Conservation (phyloP, 1,140 invertebrate species). For the Luehdorfia chinensis region DNA sequence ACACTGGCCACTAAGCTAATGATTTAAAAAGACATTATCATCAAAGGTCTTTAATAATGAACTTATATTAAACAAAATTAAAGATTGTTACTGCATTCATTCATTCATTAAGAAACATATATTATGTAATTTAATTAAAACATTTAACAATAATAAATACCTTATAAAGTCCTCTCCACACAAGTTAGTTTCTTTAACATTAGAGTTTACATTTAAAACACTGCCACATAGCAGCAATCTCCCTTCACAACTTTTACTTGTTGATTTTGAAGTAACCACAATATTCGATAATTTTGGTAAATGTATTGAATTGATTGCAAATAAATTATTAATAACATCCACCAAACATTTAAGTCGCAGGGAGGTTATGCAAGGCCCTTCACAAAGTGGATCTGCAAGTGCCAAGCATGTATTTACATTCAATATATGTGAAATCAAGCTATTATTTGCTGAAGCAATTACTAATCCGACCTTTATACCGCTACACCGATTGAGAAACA, state of each 20-base stretch:
- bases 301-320: conserved; percentile 33
- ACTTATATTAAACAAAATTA: no score
- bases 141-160: no score
- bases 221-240: conserved; percentile 65
- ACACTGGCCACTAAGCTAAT: no score
- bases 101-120: no score
- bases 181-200: conserved; percentile 63
- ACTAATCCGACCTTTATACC: conserved; percentile 41
- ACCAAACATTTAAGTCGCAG: conserved; percentile 54
- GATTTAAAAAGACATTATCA: no score
- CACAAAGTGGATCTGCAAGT: conserved; percentile 35
- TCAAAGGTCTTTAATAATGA: no score
- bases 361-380: conserved; percentile 41
- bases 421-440: conserved; percentile 33
- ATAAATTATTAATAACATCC: conserved; percentile 55
- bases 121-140: no score
- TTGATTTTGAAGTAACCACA: conserved; percentile 73
- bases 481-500: conserved; percentile 45
- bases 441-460: conserved; percentile 35
- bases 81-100: no score
- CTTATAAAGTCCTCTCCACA: conserved; percentile 64
- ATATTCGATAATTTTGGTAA: conserved; percentile 31
- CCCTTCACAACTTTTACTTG: conserved; percentile 35
- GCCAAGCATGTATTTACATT: conserved; percentile 21
- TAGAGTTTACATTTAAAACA: conserved; percentile 69